These are phyloP conservation scores for Cheirogaleus major DNA, from an alignment of 2,797 vertebrate species.

Conservation along the genomic window DNA sequence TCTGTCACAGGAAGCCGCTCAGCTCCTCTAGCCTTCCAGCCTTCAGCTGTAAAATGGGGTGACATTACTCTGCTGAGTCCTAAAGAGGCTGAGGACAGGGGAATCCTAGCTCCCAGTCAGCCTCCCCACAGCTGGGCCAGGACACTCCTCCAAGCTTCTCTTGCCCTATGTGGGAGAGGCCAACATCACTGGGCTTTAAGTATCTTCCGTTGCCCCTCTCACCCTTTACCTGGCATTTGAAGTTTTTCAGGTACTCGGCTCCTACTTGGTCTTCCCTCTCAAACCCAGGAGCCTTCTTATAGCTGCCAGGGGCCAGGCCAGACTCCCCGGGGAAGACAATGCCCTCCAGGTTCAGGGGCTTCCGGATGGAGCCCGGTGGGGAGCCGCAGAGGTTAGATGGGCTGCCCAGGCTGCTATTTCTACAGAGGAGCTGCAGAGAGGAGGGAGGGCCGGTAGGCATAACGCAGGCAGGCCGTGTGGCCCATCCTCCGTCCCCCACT, in stretches of 20 bases:
- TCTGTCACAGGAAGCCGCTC: not conserved
- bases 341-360: slow-evolving; percentile 89
- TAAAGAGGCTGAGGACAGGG: not conserved
- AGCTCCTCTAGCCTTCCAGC: not conserved
- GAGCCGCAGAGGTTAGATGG: slow-evolving; percentile 89
- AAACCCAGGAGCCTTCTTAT: slow-evolving; percentile 97
- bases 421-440: slow-evolving; percentile 88
- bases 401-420: slow-evolving; percentile 89
- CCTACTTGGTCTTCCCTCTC: slow-evolving; percentile 98
- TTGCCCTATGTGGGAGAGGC: not conserved
- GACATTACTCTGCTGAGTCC: not conserved
- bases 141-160: not conserved
- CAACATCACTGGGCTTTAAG: not conserved
- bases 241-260: slow-evolving; percentile 86
- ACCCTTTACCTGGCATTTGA: slow-evolving; percentile 88
- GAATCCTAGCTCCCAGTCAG: not conserved
- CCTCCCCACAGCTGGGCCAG: not conserved
- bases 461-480: not conserved
- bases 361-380: slow-evolving; percentile 93
- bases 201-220: not conserved
- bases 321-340: slow-evolving; percentile 89
- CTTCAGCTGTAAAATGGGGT: not conserved
- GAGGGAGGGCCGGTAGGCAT: slow-evolving; percentile 34
- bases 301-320: slow-evolving; percentile 91
- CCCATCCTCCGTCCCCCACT: not conserved